Base-by-base conservation (phyloP, 2,113 vertebrate species). In the Cololabis saira region DNA sequence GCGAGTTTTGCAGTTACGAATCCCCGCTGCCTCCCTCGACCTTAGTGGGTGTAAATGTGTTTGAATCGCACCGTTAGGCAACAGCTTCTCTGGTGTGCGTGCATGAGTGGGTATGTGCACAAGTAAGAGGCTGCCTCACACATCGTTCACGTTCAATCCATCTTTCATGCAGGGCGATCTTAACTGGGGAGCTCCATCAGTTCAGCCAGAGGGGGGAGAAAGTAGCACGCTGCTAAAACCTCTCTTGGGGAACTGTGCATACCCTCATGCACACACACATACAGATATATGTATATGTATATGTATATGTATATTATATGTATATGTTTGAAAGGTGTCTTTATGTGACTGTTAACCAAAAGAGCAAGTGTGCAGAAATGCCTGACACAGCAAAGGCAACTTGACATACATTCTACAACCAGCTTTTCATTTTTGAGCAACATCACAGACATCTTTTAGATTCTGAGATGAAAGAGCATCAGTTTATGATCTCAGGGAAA, bases 131-230 rank as follows among this genome's bases (percentile, higher is more conserved):
- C 49, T 13, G 60, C 60, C 53, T 81, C 62, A 43, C 74, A 67
- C 66, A 65, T 71, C 13, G 47, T 45, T 71, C 57, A 44, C 44
- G 52, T 82, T 83, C 64, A 43, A 52, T 67, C 40, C 60, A 67
- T 78, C 74, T 80, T 80, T 87, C 78, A 77, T 69, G 68, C 74
- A 58, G 69, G 58, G 61, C 12, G 66, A 83, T 83, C 77, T 51
- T 17, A 75, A 75, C 83, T 56, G 59, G 78, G 76, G 76, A 84
- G 59, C 64, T 83, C 81, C 62, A 82, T 87, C 71, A 70, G 77
- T 62, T 82, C 78, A 81, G 79, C 88, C 84, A 82, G 75, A 72
- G 78, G 84, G 84, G 64, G 74, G 76, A 84, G 83, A 80, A 86
- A 79, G 72, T 80, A 86, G 78, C 19, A 21, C 82, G 76, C 58